A percentile compares a stretch with the other conserved stretches of the same genome.
phyloP scores from a whole-genome alignment of 2,113 vertebrate species.

The Heterocephalus glaber region DNA sequence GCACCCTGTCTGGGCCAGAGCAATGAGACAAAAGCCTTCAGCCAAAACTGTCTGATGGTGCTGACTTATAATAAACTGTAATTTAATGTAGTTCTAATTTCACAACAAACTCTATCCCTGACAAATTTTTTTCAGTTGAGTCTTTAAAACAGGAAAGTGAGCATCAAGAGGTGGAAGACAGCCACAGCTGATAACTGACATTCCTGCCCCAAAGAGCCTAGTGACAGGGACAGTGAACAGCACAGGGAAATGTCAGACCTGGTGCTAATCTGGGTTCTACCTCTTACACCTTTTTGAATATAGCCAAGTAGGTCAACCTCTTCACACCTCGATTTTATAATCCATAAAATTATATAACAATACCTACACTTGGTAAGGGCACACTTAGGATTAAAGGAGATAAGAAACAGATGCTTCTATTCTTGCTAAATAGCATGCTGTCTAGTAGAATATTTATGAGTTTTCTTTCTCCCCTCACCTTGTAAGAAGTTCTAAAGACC shows the following conservation, averaged over 20 bases:
- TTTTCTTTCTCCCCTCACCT: background rate
- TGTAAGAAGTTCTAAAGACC: background rate
- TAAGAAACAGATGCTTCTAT: background rate
- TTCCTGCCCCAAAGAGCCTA: background rate
- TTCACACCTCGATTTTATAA: background rate
- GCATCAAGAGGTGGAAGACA: background rate
- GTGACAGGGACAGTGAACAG: background rate
- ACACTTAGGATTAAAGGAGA: background rate
- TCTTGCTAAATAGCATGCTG: background rate
- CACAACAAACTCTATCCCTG: background rate
- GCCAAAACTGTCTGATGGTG: background rate
- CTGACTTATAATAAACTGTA: background rate
- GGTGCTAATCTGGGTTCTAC: background rate
- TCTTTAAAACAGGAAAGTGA: background rate
- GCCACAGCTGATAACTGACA: background rate
- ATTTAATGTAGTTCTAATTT: background rate
- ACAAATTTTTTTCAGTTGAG: background rate
- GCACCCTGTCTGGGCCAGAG: background rate
- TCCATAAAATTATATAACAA: background rate
- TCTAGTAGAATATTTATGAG: background rate
- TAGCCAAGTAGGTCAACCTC: background rate
- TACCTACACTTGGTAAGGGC: background rate
- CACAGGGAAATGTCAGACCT: background rate
- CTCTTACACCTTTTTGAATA: background rate
- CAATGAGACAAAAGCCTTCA: background rate